Evolutionary conservation across 2,797 vertebrate species (phyloP).

Genomic region (Caiman crocodilus): DNA sequence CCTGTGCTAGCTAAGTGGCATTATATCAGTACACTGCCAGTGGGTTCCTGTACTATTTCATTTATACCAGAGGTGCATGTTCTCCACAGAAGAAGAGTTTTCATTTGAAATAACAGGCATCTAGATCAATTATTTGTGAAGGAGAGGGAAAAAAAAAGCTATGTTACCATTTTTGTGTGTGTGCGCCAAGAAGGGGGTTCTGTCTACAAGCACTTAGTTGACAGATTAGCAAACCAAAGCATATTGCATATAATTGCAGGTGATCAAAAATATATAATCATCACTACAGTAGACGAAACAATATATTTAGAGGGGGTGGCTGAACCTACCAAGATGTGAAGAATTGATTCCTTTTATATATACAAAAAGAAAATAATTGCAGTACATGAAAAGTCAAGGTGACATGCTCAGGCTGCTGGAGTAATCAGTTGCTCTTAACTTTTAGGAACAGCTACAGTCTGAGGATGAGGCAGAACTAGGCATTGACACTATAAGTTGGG

Average conservation of each 20-base stretch:
- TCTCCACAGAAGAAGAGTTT: neutral
- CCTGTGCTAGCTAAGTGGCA: no score
- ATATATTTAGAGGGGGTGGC: neutral
- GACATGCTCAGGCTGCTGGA: neutral
- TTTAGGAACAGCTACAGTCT: rapidly evolving
- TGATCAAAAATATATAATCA: neutral
- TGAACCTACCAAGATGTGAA: neutral
- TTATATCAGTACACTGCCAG: neutral
- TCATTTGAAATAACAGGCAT: neutral
- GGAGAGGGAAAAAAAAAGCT: neutral
- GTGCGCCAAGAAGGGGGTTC: neutral
- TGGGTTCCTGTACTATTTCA: neutral
- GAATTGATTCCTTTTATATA: neutral
- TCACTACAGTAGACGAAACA: neutral
- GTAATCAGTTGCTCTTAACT: neutral
- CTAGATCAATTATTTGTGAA: neutral
- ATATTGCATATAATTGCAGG: neutral
- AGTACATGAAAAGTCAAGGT: neutral
- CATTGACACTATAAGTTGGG: no score
- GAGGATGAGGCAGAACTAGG: neutral
- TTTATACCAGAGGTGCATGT: neutral
- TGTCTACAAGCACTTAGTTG: neutral
- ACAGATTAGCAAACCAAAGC: neutral
- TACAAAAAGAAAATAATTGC: neutral
- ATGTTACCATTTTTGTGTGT: neutral